Evolutionary conservation across 2,113 vertebrate species (phyloP), one percentile per base, ranked within the genome.

Genomic region (Aix galericulata): DNA sequence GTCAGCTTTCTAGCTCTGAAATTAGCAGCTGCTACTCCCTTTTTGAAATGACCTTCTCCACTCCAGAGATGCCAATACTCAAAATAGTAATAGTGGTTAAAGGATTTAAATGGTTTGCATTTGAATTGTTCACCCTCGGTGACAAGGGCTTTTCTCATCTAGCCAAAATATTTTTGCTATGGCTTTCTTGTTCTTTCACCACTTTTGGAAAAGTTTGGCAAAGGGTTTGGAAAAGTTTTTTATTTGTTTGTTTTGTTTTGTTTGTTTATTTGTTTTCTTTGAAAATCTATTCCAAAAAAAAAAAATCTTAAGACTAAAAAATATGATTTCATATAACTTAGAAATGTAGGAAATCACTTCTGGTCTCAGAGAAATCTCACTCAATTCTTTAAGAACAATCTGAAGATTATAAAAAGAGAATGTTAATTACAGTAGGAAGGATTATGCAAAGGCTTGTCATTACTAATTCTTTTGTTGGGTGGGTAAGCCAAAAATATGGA

Each of bases 1-100:
- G 46, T 74, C 89, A 86, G 59, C 84, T 82, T 92, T 66, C 87
- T 78, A 84, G 66, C 59, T 80, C 73, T 92, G 75, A 89, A 88
- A 93, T 96, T 93, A 94, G 82, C 95, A 97, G 86, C 95, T 97
- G 96, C 64, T 94, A 77, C 91, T 92, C 82, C 74, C 69, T 92
- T 95, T 93, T 88, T 93, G 66, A 90, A 85, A 79, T 86, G 29
- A 93, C 69, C 69, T 96, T 95, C 77, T 79, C 31, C 21, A 32
- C 69, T 92, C 32, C 63, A 86, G 44, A 93, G 80, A 96, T 85
- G 26, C 32, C 78, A 91, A 29, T 23, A 66, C 72, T 94, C 75
- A 66, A 75, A 96, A 90, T 85, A 96, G 94, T 16, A 67, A 14
- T 56, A 67, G 4, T 62, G 9, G n/a, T 86, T 89, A 74, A 86